These are phyloP conservation scores for Rhea pennata DNA, from an alignment of 2,113 vertebrate genomes.

Conservation along the genomic window DNA sequence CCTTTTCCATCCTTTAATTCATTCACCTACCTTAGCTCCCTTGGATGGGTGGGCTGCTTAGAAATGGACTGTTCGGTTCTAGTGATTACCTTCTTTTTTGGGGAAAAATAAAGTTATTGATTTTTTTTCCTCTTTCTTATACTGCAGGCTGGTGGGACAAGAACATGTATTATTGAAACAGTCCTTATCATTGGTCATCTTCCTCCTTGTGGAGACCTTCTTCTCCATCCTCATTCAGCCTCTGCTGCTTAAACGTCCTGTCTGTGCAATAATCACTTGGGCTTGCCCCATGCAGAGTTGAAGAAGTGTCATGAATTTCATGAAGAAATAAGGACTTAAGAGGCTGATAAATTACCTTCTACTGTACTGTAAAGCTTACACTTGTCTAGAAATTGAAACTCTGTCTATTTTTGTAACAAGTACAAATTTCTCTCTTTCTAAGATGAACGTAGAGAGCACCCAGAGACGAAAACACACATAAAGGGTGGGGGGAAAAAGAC, in stretches of 20 bases:
- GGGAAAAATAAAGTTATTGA: background rate
- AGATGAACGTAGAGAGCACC: background rate
- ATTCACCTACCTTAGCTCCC: background rate
- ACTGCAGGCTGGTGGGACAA: constrained; percentile 83
- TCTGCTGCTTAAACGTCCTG: constrained; percentile 33
- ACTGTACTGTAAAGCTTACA: constrained; percentile 58
- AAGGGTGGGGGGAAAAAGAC: background rate
- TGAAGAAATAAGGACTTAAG: constrained; percentile 34
- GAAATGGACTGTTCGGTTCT: background rate
- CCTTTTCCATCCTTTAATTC: background rate
- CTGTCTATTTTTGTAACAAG: constrained; percentile 40
- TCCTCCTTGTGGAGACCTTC: background rate
- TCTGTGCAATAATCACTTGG: constrained; percentile 51
- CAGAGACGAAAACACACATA: background rate
- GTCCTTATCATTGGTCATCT: background rate
- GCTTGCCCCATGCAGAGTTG: background rate
- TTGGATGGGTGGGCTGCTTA: background rate
- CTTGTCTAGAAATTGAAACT: constrained; percentile 34
- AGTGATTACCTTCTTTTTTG: background rate
- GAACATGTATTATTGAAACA: constrained; percentile 82
- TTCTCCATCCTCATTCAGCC: background rate
- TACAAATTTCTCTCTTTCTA: background rate
- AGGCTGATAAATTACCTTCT: background rate
- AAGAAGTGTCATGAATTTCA: constrained; percentile 41
- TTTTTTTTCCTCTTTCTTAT: background rate